phyloP scores from a whole-genome alignment of 2,888 invertebrate genomes.

The Acanthosepion esculentum region DNA sequence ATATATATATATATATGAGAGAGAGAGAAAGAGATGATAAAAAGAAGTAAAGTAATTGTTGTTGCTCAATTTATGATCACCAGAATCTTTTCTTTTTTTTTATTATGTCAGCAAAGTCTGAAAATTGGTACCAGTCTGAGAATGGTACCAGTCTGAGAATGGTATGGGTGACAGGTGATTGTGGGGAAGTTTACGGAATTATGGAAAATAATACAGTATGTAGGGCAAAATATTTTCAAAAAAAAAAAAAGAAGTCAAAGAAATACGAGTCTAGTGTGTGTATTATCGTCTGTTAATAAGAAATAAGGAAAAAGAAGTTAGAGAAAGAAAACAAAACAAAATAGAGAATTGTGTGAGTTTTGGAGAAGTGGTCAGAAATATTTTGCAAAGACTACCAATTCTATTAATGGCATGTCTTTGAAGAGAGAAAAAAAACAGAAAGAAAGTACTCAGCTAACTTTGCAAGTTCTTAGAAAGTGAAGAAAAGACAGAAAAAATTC shows the following conservation, averaged over 20 bases:
- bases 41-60: not conserved
- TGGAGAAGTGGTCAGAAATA: not conserved
- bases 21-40: not conserved
- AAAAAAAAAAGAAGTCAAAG: not conserved
- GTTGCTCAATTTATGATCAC: not conserved
- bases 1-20: not conserved
- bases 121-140: not conserved
- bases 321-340: not conserved
- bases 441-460: not conserved
- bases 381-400: not conserved
- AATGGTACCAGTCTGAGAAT: not conserved
- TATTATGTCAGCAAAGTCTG: not conserved
- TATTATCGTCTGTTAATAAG: not conserved
- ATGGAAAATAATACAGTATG: not conserved
- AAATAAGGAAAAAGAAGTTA: not conserved
- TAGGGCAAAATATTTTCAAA: not conserved
- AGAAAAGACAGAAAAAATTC: too few species aligned
- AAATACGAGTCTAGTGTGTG: not conserved
- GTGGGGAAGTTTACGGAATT: not conserved
- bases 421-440: not conserved
- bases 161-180: constrained; percentile 33
- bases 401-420: not conserved
- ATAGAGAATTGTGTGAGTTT: not conserved
- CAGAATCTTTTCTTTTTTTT: not conserved
- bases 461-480: not conserved